Evolutionary conservation across 2,113 vertebrate genomes (phyloP).

Genomic region (Conger conger): DNA sequence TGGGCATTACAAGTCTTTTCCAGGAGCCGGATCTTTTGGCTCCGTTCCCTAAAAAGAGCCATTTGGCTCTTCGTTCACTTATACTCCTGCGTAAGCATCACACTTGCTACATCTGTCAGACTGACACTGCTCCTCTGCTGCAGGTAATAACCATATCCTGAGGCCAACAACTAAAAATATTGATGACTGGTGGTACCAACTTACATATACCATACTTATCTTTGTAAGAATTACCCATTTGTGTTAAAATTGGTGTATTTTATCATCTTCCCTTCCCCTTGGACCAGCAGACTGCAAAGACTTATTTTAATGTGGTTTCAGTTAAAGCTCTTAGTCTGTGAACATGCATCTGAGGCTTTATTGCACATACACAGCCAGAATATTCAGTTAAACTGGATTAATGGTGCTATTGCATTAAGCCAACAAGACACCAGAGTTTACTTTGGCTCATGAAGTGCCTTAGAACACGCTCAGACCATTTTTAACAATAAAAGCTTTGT

Average conservation of each 20-base stretch:
- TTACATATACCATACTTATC: neutral
- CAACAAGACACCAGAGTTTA: conserved; percentile 17
- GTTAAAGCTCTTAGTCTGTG: neutral
- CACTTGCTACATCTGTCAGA: no score
- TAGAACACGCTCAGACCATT: neutral
- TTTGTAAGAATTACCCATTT: neutral
- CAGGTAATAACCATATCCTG: no score
- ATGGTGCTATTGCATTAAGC: neutral
- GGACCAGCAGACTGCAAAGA: neutral
- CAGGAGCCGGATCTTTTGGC: no score
- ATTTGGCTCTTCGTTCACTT: no score
- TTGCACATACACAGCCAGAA: neutral
- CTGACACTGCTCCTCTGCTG: no score
- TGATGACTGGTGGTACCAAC: no score
- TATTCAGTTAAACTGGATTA: neutral
- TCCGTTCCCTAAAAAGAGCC: no score
- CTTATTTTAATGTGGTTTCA: neutral
- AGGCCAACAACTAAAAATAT: no score
- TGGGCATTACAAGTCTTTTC: no score
- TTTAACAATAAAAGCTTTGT: conserved; percentile 2
- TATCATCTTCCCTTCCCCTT: neutral
- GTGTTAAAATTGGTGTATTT: neutral
- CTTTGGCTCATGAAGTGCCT: conserved; percentile 14
- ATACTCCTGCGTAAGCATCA: no score
- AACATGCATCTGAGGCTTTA: neutral